A percentile compares a stretch with the other conserved stretches of the same genome.
These are phyloP conservation scores for Prietella phreatophila DNA, from an alignment of 2,113 vertebrate species.

Conservation along the genomic window DNA sequence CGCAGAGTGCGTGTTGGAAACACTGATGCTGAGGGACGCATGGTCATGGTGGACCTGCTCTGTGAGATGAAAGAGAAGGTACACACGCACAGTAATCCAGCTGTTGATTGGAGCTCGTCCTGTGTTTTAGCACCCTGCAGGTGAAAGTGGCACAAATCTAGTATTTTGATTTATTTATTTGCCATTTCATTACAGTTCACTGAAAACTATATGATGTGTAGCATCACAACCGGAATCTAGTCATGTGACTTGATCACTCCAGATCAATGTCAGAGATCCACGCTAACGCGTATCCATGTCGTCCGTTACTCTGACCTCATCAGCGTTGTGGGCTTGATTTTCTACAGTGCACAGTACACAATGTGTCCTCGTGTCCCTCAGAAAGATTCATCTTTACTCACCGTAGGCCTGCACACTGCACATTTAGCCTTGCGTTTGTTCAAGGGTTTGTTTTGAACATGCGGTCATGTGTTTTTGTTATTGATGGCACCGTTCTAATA, in stretches of 20 bases:
- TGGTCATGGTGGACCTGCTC: slow-evolving; percentile 80
- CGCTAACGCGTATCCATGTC: background rate
- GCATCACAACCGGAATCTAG: too few species aligned
- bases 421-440: too few species aligned
- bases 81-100: background rate
- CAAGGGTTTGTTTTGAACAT: background rate
- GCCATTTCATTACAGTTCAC: background rate
- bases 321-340: background rate
- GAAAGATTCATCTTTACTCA: background rate
- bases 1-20: slow-evolving; percentile 76
- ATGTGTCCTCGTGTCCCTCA: background rate
- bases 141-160: background rate
- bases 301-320: background rate
- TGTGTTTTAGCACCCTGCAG: background rate
- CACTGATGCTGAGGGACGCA: slow-evolving; percentile 79
- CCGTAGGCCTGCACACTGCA: too few species aligned
- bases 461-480: background rate
- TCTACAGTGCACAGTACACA: background rate
- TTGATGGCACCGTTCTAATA: background rate
- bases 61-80: slow-evolving; percentile 83
- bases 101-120: background rate
- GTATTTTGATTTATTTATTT: background rate
- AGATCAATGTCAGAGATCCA: background rate
- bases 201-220: background rate
- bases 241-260: background rate